phyloP scores from a whole-genome alignment of 2,888 invertebrate species.

The Steinernema scapterisci region DNA sequence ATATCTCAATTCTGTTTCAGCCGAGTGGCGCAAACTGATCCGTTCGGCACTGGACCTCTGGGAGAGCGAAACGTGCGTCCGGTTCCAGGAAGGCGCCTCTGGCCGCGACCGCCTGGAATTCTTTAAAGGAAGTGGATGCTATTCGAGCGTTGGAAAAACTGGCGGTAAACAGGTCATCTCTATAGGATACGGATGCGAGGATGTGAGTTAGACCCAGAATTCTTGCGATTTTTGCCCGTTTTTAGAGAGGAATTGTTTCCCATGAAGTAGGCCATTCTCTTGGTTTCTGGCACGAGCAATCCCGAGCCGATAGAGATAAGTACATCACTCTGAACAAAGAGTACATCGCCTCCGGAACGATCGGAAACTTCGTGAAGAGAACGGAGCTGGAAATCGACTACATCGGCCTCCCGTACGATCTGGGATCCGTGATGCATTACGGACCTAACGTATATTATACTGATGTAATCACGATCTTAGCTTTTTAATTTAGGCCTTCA shows the following conservation, averaged over 20 bases:
- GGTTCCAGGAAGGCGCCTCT: constrained; percentile 59
- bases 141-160: constrained; percentile 59
- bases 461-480: too few relatives aligned
- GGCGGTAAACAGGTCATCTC: constrained; percentile 66
- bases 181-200: constrained; percentile 65
- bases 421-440: constrained; percentile 63
- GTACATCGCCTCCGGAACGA: constrained; percentile 59
- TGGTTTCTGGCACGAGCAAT: constrained; percentile 66
- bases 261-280: constrained; percentile 65
- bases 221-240: background rate
- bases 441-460: constrained; percentile 55
- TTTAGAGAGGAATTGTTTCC: constrained; percentile 60
- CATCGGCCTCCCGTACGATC: constrained; percentile 63
- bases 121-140: constrained; percentile 60
- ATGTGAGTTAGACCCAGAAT: constrained; percentile 45
- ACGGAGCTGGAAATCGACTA: constrained; percentile 58
- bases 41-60: constrained; percentile 55
- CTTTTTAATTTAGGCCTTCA: constrained; percentile 60
- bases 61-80: constrained; percentile 64
- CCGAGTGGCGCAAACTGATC: constrained; percentile 59
- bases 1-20: constrained; percentile 39
- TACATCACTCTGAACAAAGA: constrained; percentile 58
- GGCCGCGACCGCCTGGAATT: constrained; percentile 63
- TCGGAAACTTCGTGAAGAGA: constrained; percentile 60
- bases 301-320: constrained; percentile 59